phyloP scores from a whole-genome alignment of 2,888 invertebrate genomes.

The Tenthredo scrophulariae region DNA sequence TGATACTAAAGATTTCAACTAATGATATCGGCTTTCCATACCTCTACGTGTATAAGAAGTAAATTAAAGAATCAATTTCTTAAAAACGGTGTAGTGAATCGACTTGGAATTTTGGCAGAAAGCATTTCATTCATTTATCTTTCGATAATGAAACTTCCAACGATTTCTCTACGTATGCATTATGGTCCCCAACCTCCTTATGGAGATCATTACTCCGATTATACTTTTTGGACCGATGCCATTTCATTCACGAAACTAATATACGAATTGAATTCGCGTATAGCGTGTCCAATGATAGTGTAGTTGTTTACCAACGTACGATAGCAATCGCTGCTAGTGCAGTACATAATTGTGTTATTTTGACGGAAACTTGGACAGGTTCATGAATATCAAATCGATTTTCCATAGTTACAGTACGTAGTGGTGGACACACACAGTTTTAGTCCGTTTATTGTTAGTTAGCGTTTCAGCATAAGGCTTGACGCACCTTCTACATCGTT shows the following conservation, averaged over 20 bases:
- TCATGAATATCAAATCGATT: not conserved
- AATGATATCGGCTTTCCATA: too few species aligned
- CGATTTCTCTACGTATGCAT: too few species aligned
- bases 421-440: not conserved
- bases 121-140: too few species aligned
- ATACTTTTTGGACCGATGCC: not conserved
- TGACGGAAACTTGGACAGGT: not conserved
- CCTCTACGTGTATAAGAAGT: too few species aligned
- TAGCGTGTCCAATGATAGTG: not conserved
- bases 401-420: not conserved
- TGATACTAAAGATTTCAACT: too few species aligned
- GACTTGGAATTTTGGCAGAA: too few species aligned
- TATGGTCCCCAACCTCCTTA: too few species aligned
- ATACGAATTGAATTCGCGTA: not conserved
- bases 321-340: not conserved
- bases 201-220: not conserved
- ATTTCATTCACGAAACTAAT: not conserved
- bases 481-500: not conserved
- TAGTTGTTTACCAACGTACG: not conserved
- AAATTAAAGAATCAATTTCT: too few species aligned
- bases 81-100: too few species aligned
- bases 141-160: too few species aligned
- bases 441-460: not conserved
- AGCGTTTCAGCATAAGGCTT: not conserved
- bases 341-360: conserved; percentile 17